Evolutionary conservation across 2,888 invertebrate genomes (phyloP).

Genomic region (Luperina nickerlii): DNA sequence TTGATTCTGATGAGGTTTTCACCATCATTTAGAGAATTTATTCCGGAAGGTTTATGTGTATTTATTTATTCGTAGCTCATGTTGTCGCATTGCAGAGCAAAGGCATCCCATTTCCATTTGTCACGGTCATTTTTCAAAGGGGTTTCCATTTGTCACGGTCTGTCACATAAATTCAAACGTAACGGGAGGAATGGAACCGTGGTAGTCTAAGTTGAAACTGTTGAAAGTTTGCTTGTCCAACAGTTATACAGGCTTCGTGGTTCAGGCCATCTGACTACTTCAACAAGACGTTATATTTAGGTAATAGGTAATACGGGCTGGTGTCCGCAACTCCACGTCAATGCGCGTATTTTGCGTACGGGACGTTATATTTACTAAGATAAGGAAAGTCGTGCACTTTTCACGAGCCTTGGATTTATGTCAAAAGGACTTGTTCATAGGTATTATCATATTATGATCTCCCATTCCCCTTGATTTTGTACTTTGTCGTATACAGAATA

Average conservation of each 20-base stretch:
- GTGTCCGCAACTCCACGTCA: no score
- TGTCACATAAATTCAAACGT: constrained; percentile 17
- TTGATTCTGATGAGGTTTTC: background rate
- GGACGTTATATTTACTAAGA: no score
- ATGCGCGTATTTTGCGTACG: no score
- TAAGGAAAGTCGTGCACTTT: no score
- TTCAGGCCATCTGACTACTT: background rate
- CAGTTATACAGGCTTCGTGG: background rate
- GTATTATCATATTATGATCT: background rate
- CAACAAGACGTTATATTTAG: background rate
- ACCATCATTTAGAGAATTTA: background rate
- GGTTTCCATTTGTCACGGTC: constrained; percentile 8
- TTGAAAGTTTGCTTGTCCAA: background rate
- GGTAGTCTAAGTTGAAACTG: background rate
- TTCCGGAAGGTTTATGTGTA: background rate
- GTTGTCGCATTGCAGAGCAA: no score
- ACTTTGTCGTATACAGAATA: background rate
- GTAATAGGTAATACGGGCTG: no score
- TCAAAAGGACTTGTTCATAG: background rate
- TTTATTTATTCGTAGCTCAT: no score
- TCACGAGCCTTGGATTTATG: background rate
- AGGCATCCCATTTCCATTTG: background rate
- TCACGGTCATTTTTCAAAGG: no score
- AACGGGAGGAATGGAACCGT: background rate
- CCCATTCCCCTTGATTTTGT: background rate